Conservation (phyloP, 2,113 vertebrate genomes). For the Gymnorhina tibicen region DNA sequence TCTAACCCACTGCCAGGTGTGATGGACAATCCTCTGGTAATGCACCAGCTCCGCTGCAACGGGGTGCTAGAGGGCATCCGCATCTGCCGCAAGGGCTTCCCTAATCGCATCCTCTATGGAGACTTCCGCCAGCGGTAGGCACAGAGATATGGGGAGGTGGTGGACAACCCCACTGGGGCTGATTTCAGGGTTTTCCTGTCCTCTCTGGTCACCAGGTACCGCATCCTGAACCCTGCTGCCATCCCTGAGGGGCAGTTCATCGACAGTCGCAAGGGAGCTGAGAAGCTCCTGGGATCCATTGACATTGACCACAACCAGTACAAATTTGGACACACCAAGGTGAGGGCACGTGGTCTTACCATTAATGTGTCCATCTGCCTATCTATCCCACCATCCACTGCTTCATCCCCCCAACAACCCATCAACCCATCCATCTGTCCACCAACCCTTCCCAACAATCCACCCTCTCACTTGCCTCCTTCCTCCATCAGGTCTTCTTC, state of each 20-base stretch:
- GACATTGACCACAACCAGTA: constrained; percentile 86
- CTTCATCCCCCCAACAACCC: not conserved
- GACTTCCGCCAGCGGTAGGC: constrained; percentile 84
- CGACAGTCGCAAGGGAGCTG: constrained; percentile 84
- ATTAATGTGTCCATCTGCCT: not conserved
- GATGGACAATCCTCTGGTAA: constrained; percentile 90
- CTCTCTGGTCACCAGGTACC: constrained; percentile 10
- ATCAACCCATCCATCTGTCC: not conserved
- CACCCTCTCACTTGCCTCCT: not conserved
- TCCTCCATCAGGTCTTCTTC: constrained; percentile 69
- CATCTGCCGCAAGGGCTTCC: constrained; percentile 89
- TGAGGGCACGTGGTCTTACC: not conserved
- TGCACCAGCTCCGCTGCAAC: constrained; percentile 95
- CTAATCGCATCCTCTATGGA: constrained; percentile 86
- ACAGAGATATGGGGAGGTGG: too few species aligned
- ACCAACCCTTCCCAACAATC: not conserved
- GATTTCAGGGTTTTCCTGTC: not conserved
- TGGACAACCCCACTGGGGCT: not conserved
- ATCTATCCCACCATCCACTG: not conserved
- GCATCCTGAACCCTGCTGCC: constrained; percentile 63
- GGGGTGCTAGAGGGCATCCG: constrained; percentile 92
- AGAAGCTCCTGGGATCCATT: constrained; percentile 78
- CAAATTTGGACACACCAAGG: constrained; percentile 87
- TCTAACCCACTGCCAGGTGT: constrained; percentile 54
- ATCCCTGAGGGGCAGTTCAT: constrained; percentile 86